Base-by-base conservation (phyloP, 2,888 invertebrate species). In the Bombyx huttoni region DNA sequence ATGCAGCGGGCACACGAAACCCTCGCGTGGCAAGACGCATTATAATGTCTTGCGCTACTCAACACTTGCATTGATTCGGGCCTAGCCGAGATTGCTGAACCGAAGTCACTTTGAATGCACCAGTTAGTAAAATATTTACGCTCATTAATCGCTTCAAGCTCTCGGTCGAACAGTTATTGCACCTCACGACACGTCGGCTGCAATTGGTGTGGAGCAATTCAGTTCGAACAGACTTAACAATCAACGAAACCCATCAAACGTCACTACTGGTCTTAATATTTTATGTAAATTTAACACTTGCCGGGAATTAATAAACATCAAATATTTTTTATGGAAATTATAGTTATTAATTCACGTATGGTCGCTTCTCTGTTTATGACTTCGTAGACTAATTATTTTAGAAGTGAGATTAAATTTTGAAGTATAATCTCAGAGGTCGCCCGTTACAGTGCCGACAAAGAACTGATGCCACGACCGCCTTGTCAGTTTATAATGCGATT, bases 401-500 rank as follows among this genome's bases (percentile, higher is more conserved):
- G 40, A 40, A 10, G 40, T 40, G 40, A 40, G 12, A 75, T 77
- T 78, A 40, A 75, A 67, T 73, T 80, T 78, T 72, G 60, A 73
- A 73, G 68, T 73, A 81, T 78, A 75, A 75, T 76, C 72, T 73
- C 62, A 67, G 68, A 62, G 67, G 71, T 67, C 71, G 74, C 78
- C 73, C 63, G 69, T 81, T 78, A 73, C 57, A 69, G 72, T 51
- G 75, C 86, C 84, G 85, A 85, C 85, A 86, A 86, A 85, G 84
- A 72, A 62, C 49, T 68, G 61, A 64, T 62, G 61, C 73, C 68
- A 65, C 67, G 75, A 75, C 76, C 78, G 77, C 77, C 69, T 66
- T 64, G 73, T 80, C 84, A 82, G 83, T 86, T 86, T 84, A 85
- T 85, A 86, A 86, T 77, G 78, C 82, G 83, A 86, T 86, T 24